Evolutionary conservation across 2,797 vertebrate species (phyloP), one percentile per base, ranked within the genome.

Genomic region (Anabacerthia variegaticeps): DNA sequence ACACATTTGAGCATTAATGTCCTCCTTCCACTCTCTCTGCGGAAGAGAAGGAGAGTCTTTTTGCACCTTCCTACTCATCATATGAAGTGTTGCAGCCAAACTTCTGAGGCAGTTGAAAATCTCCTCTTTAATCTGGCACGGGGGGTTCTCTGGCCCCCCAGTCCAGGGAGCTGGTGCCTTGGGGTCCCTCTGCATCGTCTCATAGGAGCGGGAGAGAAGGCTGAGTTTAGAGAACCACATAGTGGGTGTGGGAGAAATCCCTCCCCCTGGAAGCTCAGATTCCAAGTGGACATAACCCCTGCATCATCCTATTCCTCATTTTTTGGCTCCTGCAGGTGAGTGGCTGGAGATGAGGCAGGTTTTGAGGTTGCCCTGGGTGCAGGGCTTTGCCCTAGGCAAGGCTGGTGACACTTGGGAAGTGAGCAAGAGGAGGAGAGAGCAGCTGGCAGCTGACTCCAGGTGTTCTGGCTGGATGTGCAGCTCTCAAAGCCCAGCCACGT

Each of bases 31-130:
- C 62, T 95, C 76, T 65, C 67, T 79, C 48, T 85, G 55, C 10
- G 36, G 71, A 95, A 95, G 62, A 92, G 85, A 93, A 76, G 56
- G 72, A 91, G 67, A 32, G 46, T 75, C 74, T 85, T 68, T 92
- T 96, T 91, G 87, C 96, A 95, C 96, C 95, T 96, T 96, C 94
- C 96, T 95, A 96, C 95, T 94, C 96, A 96, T 95, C 95, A 87
- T 87, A 91, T 92, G 94, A 96, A 85, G 95, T 95, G 96, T 89
- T 89, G 74, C 69, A 92, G 58, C 77, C 51, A 37, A 82, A 59
- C 59, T 89, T 90, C 54, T 68, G 59, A 34, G 74, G 55, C 81
- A 67, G 48, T 41, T 58, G 85, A 71, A 89, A 91, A 76, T 82
- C 67, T 85, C 71, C 1, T 89, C 23, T 85, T 89, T 71, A 59